phyloP scores from a whole-genome alignment of 1,140 invertebrate species.

The Calephelis nemesis region DNA sequence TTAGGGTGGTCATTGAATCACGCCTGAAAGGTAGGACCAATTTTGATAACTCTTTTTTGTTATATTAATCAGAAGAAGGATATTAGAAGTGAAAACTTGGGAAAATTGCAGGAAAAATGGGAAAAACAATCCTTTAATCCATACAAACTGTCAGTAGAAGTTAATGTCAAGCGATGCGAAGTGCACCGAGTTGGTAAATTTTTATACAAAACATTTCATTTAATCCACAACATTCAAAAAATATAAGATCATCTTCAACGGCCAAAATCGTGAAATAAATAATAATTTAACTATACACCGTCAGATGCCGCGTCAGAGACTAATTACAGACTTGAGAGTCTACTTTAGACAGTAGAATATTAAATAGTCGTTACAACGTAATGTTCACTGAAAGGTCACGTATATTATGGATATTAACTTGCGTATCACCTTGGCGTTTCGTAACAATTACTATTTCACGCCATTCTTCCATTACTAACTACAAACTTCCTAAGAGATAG shows the following conservation, averaged over 20 bases:
- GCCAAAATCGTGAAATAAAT: slow-evolving; percentile 6
- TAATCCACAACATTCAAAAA: too few species aligned
- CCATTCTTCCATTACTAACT: slow-evolving; percentile 14
- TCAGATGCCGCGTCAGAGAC: slow-evolving; percentile 4
- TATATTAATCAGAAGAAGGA: too few species aligned
- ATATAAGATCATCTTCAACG: slow-evolving; percentile 9
- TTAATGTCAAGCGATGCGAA: too few species aligned
- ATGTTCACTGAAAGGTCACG: slow-evolving; percentile 18
- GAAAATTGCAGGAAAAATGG: too few species aligned
- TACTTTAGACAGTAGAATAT: slow-evolving; percentile 7
- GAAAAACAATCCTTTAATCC: too few species aligned
- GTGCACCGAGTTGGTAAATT: too few species aligned
- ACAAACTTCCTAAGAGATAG: background rate
- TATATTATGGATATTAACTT: slow-evolving; percentile 23
- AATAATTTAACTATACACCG: slow-evolving; percentile 2
- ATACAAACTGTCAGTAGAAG: too few species aligned
- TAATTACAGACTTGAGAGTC: slow-evolving; percentile 3
- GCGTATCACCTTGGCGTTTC: slow-evolving; percentile 16
- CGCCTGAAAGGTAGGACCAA: too few species aligned
- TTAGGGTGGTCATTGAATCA: too few species aligned
- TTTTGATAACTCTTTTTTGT: too few species aligned
- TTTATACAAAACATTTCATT: too few species aligned
- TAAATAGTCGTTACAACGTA: slow-evolving; percentile 22
- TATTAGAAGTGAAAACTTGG: too few species aligned
- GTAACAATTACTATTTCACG: slow-evolving; percentile 19